Percentiles rank a stretch among this genome's conserved stretches.
Conservation (phyloP, 2,888 invertebrate species). For the Lepeophtheirus nordmannii region DNA sequence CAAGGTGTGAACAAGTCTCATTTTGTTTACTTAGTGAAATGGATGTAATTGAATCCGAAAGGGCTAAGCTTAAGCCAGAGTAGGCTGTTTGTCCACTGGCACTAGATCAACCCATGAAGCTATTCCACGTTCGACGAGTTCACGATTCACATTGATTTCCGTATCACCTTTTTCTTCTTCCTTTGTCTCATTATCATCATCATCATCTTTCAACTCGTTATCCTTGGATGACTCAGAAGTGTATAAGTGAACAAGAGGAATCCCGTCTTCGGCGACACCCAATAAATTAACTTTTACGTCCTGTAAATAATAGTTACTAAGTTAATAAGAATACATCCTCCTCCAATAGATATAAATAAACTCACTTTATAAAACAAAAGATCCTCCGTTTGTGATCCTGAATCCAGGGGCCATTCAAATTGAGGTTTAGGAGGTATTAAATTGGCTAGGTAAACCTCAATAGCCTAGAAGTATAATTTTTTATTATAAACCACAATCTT, state of each 20-base stretch:
- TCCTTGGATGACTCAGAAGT: slow-evolving; percentile 39
- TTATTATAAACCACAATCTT: background rate
- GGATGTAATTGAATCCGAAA: too few species aligned
- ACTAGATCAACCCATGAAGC: slow-evolving; percentile 51
- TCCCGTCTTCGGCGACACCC: slow-evolving; percentile 58
- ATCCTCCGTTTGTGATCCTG: background rate
- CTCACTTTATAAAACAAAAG: slow-evolving; percentile 4
- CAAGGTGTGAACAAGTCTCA: too few species aligned
- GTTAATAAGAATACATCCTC: too few species aligned
- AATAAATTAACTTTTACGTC: slow-evolving; percentile 68
- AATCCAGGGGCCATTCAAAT: slow-evolving; percentile 27
- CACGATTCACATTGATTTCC: slow-evolving; percentile 45
- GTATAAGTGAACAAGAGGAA: slow-evolving; percentile 68
- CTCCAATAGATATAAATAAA: background rate
- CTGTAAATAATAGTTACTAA: slow-evolving; percentile 19
- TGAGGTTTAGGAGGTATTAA: slow-evolving; percentile 59
- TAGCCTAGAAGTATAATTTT: slow-evolving; percentile 49
- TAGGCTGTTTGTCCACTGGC: background rate
- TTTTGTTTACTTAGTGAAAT: too few species aligned
- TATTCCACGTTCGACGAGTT: slow-evolving; percentile 64
- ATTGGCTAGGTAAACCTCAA: slow-evolving; percentile 83
- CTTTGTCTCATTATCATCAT: background rate
- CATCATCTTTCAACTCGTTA: slow-evolving; percentile 41
- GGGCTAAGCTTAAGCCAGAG: too few species aligned
- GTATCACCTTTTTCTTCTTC: background rate